Percentiles rank a stretch among this genome's conserved stretches.
Evolutionary conservation across 2,797 vertebrate genomes (phyloP).

Genomic region (Aplochiton taeniatus): DNA sequence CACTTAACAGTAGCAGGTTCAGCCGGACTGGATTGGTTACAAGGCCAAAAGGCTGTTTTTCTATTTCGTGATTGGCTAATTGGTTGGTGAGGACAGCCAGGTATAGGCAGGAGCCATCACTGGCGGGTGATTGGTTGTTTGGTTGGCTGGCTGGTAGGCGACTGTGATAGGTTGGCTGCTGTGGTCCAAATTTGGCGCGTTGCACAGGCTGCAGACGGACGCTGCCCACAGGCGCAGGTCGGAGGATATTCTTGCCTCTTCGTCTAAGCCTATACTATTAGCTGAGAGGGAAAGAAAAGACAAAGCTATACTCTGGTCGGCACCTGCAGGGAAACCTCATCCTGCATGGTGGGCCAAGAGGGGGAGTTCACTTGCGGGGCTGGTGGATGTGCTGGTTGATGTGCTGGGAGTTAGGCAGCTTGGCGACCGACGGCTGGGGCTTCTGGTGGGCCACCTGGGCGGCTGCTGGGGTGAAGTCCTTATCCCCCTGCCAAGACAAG

Average conservation of each 20-base stretch:
- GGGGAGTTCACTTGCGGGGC: conserved; percentile 91
- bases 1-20: too few relatives aligned
- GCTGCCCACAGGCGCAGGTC: conserved; percentile 40
- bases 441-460: conserved; percentile 99
- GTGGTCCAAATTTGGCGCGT: conserved; percentile 33
- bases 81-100: conserved; percentile 34
- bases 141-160: conserved; percentile 46
- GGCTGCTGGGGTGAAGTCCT: conserved; percentile 95
- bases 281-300: neutral
- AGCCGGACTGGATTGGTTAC: conserved; percentile 19
- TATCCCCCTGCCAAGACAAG: conserved; percentile 84
- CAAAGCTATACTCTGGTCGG: conserved; percentile 38
- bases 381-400: conserved; percentile 95
- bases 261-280: conserved; percentile 7
- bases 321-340: conserved; percentile 46
- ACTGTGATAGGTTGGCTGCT: conserved; percentile 52
- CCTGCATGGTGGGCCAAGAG: conserved; percentile 40
- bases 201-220: neutral
- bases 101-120: conserved; percentile 24
- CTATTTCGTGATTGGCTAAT: conserved; percentile 6
- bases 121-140: conserved; percentile 35
- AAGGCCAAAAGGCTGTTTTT: neutral
- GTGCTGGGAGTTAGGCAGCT: conserved; percentile 80
- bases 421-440: conserved; percentile 90
- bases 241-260: conserved; percentile 15